Conservation (phyloP, 2,888 invertebrate genomes). For the Agrochola litura region DNA sequence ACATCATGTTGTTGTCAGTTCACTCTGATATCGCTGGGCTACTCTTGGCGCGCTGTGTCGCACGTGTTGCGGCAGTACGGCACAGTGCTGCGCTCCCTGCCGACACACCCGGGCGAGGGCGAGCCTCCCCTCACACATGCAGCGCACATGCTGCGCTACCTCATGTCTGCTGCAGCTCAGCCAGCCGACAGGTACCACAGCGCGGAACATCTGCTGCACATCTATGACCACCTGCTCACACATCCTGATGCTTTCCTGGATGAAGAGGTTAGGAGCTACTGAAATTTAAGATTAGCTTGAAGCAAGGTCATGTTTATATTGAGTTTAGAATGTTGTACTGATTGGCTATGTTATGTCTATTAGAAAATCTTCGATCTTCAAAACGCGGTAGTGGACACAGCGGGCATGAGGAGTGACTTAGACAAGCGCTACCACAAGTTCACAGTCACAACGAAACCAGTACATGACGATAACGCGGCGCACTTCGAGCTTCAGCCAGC, state of each 20-base stretch:
- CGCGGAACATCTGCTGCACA: constrained; percentile 92
- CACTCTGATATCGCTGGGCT: constrained; percentile 90
- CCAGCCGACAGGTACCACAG: constrained; percentile 87
- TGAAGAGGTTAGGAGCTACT: constrained; percentile 91
- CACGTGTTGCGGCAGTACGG: constrained; percentile 90
- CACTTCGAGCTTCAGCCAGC: constrained; percentile 79
- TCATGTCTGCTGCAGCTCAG: constrained; percentile 80
- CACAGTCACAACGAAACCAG: constrained; percentile 77
- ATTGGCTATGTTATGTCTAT: constrained; percentile 31
- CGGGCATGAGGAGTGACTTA: constrained; percentile 79
- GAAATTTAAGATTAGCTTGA: background rate
- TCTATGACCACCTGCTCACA: constrained; percentile 82
- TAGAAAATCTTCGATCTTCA: constrained; percentile 88
- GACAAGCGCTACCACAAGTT: constrained; percentile 80
- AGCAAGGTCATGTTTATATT: background rate
- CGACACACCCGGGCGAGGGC: constrained; percentile 92
- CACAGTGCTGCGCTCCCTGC: constrained; percentile 87
- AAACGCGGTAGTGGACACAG: constrained; percentile 81
- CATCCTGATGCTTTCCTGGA: constrained; percentile 92
- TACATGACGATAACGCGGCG: constrained; percentile 79
- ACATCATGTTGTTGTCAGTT: constrained; percentile 73
- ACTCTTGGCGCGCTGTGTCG: constrained; percentile 91
- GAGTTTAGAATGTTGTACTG: background rate
- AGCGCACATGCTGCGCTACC: constrained; percentile 90
- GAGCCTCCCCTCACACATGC: constrained; percentile 91